phyloP scores from a whole-genome alignment of 2,797 vertebrate species.

The Pterois miles region DNA sequence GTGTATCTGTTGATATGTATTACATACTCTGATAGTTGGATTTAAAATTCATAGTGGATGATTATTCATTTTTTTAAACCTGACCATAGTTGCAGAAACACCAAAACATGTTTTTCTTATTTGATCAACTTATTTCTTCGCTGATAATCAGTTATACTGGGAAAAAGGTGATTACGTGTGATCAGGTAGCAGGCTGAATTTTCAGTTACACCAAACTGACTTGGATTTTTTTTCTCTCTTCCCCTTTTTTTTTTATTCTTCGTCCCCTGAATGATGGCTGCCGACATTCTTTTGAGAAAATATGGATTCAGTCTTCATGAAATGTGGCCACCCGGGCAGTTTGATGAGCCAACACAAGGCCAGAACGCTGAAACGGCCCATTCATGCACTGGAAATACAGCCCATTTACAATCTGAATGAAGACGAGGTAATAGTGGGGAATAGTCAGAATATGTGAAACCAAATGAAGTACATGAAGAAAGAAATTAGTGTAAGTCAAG shows the following conservation, averaged over 20 bases:
- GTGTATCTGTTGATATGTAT: too few species aligned
- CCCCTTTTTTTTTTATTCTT: background rate
- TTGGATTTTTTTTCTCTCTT: background rate
- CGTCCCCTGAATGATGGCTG: background rate
- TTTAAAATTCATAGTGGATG: too few species aligned
- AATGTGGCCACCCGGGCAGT: constrained; percentile 40
- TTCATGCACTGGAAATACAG: constrained; percentile 7
- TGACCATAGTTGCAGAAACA: too few species aligned
- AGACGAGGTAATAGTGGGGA: background rate
- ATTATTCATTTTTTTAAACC: too few species aligned
- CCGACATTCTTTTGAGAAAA: constrained; percentile 48
- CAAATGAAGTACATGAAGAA: constrained; percentile 1
- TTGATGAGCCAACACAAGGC: constrained; percentile 55
- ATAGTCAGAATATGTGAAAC: background rate
- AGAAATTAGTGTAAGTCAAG: background rate
- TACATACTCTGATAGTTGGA: too few species aligned
- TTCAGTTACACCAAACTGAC: background rate
- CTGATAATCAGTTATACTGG: background rate
- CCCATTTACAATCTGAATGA: constrained; percentile 20
- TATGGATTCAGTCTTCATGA: constrained; percentile 27
- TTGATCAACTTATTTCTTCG: background rate
- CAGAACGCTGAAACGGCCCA: constrained; percentile 18
- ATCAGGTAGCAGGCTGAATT: background rate
- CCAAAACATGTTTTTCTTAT: background rate
- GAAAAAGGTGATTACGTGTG: background rate